Conservation (phyloP, 2,113 vertebrate genomes). For the Vidua chalybeata region DNA sequence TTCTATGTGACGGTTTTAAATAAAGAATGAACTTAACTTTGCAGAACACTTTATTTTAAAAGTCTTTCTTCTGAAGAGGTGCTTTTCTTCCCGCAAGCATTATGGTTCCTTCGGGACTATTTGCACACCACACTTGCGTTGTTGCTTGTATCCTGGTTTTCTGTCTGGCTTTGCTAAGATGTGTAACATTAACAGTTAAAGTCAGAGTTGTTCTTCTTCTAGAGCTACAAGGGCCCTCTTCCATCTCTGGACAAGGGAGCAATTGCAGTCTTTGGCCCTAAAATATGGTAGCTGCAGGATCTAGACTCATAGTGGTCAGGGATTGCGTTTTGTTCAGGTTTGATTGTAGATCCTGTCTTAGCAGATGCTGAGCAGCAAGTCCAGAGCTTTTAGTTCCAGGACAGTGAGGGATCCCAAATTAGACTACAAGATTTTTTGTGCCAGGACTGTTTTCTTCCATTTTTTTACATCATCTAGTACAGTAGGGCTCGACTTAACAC, state of each 20-base stretch:
- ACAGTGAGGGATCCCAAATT: not conserved
- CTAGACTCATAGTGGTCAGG: not conserved
- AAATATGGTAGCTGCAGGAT: not conserved
- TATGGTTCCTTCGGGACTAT: not conserved
- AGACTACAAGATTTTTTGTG: not conserved
- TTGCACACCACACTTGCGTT: fast-evolving
- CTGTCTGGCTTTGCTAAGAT: not conserved
- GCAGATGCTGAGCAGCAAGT: not conserved
- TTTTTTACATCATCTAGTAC: not conserved
- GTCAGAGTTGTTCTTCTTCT: not conserved
- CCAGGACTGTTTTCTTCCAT: not conserved
- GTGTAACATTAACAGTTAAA: not conserved
- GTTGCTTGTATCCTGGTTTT: not conserved
- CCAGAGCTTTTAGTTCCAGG: not conserved
- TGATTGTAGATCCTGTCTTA: not conserved
- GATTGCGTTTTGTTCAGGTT: not conserved
- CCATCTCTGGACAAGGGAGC: not conserved
- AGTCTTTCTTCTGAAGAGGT: not conserved
- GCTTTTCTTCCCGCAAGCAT: not conserved
- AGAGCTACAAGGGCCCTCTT: not conserved
- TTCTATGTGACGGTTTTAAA: conserved; percentile 12
- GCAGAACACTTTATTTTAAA: not conserved
- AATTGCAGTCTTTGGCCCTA: not conserved
- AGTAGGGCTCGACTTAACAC: not conserved
- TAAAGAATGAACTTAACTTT: not conserved